Evolutionary conservation across 2,888 invertebrate genomes (phyloP).

Genomic region (Cynaeus angustus): DNA sequence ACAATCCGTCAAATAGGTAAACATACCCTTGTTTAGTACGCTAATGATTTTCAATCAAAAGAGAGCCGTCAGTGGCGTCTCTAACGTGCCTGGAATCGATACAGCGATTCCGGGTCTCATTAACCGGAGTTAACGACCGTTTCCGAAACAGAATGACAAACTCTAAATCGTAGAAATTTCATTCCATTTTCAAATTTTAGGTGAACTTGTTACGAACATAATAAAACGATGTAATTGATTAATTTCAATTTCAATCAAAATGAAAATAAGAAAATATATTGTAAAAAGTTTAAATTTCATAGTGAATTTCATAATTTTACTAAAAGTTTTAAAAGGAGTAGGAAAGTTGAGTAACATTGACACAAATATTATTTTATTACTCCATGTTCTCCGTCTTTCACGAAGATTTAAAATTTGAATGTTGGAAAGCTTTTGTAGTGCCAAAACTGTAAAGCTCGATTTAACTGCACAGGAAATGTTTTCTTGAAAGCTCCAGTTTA

Average conservation of each 20-base stretch:
- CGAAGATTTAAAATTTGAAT: too few relatives aligned
- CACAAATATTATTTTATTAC: too few relatives aligned
- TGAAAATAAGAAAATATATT: too few relatives aligned
- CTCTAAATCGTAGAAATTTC: slow-evolving; percentile 21
- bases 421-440: too few relatives aligned
- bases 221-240: too few relatives aligned
- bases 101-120: slow-evolving; percentile 16
- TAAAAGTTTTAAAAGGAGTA: too few relatives aligned
- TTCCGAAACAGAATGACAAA: slow-evolving; percentile 18
- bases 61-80: slow-evolving; percentile 6
- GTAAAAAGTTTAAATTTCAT: too few relatives aligned
- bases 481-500: neutral
- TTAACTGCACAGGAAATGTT: neutral
- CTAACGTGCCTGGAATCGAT: slow-evolving; percentile 6
- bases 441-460: too few relatives aligned
- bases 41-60: slow-evolving; percentile 9
- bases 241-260: too few relatives aligned
- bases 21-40: neutral
- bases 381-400: too few relatives aligned
- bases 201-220: neutral
- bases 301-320: too few relatives aligned
- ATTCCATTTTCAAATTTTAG: slow-evolving; percentile 14
- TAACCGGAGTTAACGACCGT: slow-evolving; percentile 25
- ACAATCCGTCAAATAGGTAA: neutral
- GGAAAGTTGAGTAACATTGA: too few relatives aligned